Conservation (phyloP, 2,888 invertebrate genomes). For the Hyalella azteca region DNA sequence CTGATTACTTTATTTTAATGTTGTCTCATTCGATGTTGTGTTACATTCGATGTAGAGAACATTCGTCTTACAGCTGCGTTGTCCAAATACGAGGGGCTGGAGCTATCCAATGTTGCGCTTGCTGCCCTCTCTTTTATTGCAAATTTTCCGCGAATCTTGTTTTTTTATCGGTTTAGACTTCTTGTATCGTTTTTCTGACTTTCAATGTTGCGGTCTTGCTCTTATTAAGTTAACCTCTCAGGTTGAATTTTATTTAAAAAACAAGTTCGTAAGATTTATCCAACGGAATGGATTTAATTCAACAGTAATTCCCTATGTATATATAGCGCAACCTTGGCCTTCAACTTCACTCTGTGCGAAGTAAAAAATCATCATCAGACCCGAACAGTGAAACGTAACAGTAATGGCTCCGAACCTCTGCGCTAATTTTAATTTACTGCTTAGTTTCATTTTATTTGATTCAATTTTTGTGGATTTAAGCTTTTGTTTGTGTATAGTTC, state of each 20-base stretch:
- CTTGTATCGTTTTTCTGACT: too few species aligned
- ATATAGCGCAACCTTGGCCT: too few species aligned
- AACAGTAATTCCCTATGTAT: too few species aligned
- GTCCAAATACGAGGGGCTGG: background rate
- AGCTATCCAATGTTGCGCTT: background rate
- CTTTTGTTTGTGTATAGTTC: constrained; percentile 18
- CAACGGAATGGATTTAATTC: too few species aligned
- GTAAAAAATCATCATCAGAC: background rate
- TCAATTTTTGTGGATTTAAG: constrained; percentile 12
- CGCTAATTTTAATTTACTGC: constrained; percentile 25
- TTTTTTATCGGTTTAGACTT: too few species aligned
- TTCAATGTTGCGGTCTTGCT: too few species aligned
- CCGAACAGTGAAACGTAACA: background rate
- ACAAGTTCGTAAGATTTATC: too few species aligned
- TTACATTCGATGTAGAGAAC: constrained; percentile 4
- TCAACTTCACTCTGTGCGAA: too few species aligned
- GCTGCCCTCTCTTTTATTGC: too few species aligned
- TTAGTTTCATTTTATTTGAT: background rate
- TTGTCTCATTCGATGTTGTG: constrained; percentile 30
- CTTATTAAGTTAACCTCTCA: too few species aligned
- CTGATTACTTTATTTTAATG: constrained; percentile 27
- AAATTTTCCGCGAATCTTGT: too few species aligned
- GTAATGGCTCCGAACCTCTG: background rate
- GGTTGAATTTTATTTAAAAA: too few species aligned
- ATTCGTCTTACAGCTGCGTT: constrained; percentile 28